Evolutionary conservation across 53 echinoderm and acorn worm species (phyloP).

Genomic region (Astropecten irregularis): DNA sequence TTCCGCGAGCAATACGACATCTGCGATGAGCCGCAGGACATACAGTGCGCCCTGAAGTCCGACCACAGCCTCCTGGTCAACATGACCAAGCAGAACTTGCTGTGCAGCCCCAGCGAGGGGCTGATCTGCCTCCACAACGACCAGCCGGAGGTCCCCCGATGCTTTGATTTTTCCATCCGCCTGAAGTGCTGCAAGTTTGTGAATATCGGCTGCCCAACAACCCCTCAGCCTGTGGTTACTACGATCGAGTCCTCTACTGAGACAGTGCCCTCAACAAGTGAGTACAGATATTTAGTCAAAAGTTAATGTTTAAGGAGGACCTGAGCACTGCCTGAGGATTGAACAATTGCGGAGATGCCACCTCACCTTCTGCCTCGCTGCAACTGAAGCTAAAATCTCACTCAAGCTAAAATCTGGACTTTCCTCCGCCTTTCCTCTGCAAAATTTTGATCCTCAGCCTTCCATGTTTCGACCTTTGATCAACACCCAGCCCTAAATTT

Average conservation of each 20-base stretch:
- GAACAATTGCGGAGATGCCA: no score
- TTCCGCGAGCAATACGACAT: slow-evolving; percentile 33
- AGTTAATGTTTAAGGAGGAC: no score
- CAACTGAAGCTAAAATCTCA: no score
- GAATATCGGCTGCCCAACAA: background rate
- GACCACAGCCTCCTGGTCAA: slow-evolving; percentile 16
- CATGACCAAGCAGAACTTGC: slow-evolving; percentile 15
- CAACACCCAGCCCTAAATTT: no score
- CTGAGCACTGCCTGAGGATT: no score
- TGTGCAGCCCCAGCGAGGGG: slow-evolving; percentile 13
- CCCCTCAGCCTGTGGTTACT: slow-evolving; percentile 21
- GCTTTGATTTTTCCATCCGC: slow-evolving; percentile 42
- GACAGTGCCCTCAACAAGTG: background rate
- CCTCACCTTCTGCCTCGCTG: no score
- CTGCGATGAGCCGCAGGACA: slow-evolving; percentile 22
- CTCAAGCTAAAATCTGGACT: no score
- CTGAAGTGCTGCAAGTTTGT: slow-evolving; percentile 4
- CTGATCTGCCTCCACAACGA: slow-evolving; percentile 35
- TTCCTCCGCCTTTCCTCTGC: no score
- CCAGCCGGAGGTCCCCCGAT: slow-evolving; percentile 19
- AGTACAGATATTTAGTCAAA: no score
- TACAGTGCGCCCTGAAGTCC: slow-evolving; percentile 41
- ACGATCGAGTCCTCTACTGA: slow-evolving; percentile 2
- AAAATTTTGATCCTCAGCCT: no score
- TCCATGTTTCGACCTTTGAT: no score